Evolutionary conservation across 2,888 invertebrate genomes (phyloP), one percentile per base, ranked within the genome.

Genomic region (Phengaris arion): DNA sequence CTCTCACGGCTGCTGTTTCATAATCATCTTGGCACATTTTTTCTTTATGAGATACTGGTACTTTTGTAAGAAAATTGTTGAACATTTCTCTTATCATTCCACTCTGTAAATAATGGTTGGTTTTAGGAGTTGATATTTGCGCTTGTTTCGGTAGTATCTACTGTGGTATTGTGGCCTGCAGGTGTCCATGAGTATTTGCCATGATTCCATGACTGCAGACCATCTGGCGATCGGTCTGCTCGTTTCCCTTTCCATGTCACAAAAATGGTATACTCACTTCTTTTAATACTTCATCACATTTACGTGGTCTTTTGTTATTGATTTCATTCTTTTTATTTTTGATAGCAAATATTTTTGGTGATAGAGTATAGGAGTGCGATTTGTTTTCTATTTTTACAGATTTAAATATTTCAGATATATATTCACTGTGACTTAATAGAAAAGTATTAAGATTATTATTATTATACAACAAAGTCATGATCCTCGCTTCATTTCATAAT

Each of bases 381-480:
- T 78, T 76, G 70, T 78, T 79, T 68, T 76, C 74, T 68, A 76
- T 81, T 80, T 76, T 76, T 79, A 85, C 87, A 82, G 82, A 81
- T 79, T 85, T 80, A 78, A 88, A 90, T 73, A 91, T 77, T 12
- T 82, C 81, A 68, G 80, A 76, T 77, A 87, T 79, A 77, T 81
- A 89, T 12, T 85, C 80, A 76, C 80, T 81, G 77, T 92, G 92
- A 81, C 90, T 87, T 77, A 92, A 76, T 2, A 89, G 79, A 77
- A 68, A 77, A 9, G 75, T 73, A 75, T 78, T 77, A 15, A 78
- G 77, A 46, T 76, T 77, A 15, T 79, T 77, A 46, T 76, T 74
- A 57, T 74, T 76, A 74, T 75, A 80, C 69, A 82, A 77, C 48
- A 86, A 52, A 79, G 82, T 82, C 85, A 85, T 82, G 55, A n/a